Evolutionary conservation across 2,888 invertebrate genomes (phyloP), one percentile per base, ranked within the genome.

Genomic region (Cerceris rybyensis): DNA sequence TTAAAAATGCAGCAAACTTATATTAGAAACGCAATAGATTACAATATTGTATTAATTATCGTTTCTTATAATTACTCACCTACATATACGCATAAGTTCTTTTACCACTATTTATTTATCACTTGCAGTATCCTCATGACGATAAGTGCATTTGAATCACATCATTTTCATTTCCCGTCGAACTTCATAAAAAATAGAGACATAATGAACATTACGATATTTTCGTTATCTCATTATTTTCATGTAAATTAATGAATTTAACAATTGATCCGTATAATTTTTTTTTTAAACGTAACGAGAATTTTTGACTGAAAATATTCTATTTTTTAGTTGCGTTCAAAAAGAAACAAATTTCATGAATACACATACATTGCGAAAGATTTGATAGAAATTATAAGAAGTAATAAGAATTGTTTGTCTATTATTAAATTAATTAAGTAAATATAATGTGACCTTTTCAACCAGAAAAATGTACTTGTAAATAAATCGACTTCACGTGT

Each of bases 71-170:
- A 67, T 80, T 82, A 82, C 67, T 84, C 69, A 75, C 43, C 58
- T 52, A 80, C 43, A 60, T 70, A 60, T 70, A 60, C 54, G 14
- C 14, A 70, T 82, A 75, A 82, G 59, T 57, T 78, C 63, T 28
- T 28, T 80, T 75, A 50, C 13, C 64, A 68, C 52, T 82, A 82
- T 84, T 84, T 84, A 84, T 84, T 84, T 85, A 70, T 84, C 80
- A 82, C 60, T 74, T 67, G 73, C 74, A 82, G 77, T 84, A 84
- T 71, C 82, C 70, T 84, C 69, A 67, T 77, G 67, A 76, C 57
- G 61, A 80, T 75, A 80, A 76, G 68, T 72, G 74, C 82, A 80
- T 85, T 80, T 82, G 70, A 72, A 77, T 82, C 69, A 61, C 75
- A 50, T 82, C 69, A 85, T 71, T 71, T 52, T 70, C 70, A 65